Evolutionary conservation across 2,113 vertebrate species (phyloP), one percentile per base, ranked within the genome.

Genomic region (Gopherus evgoodei): DNA sequence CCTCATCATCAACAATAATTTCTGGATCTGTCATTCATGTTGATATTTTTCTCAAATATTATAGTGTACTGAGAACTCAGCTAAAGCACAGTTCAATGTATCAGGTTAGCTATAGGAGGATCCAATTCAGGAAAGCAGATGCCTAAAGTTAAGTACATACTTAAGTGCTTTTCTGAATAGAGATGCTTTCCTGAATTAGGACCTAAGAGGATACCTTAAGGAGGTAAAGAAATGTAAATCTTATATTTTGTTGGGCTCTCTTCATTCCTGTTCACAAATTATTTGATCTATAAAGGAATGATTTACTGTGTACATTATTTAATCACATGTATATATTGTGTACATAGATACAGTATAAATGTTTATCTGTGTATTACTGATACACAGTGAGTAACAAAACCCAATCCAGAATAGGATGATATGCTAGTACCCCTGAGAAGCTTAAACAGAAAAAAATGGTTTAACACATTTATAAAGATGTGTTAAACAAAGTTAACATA

Each of bases 401-500:
- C 4, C 6, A 6, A 10, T 79, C 47, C 1, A 85, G n/a, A 50
- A 90, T 92, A 91, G 11, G 1, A 96, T 91, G 92, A 11, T 3
- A 86, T 83, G 0, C 0, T 5, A 21, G 10, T 13, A 6, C 86
- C 52, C 78, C 57, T 90, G n/a, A 89, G 88, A 92, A 90, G 42
- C 8, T 54, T 65, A 35, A 49, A 95, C 42, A 50, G 76, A n/a
- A 95, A 49, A 38, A 49, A 38, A n/a, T 8, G 50, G 1, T 5
- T 92, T 94, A 76, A 53, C 6, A 57, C 52, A 56, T 50, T 56
- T 79, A 35, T 80, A 96, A 52, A 75, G 52, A 62, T 80, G 94
- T 89, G 49, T 81, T 91, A 95, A 95, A 89, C 59, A 78, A 89
- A 94, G n/a, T 14, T 14, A 19, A 86, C n/a, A 27, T 81, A 24